A percentile compares a stretch with the other conserved stretches of the same genome.
Conservation (phyloP, 2,888 invertebrate genomes). For the Tethea ocularis region DNA sequence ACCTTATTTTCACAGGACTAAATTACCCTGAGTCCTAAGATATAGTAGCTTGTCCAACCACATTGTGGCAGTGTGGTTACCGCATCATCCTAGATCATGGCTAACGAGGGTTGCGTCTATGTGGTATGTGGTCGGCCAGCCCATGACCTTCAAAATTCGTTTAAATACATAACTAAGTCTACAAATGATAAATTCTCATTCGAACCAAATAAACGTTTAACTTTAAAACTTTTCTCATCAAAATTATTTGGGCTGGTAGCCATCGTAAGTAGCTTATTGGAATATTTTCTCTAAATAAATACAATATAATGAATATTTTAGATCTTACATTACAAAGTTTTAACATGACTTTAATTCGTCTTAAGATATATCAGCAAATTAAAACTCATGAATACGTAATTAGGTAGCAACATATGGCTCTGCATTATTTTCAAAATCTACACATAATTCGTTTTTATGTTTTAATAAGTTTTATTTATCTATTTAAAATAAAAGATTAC, state of each 20-base stretch:
- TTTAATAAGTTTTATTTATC: no score
- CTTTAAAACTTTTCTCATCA: conserved; percentile 10
- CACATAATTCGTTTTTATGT: no score
- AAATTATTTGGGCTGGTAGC: background rate
- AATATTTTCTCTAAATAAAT: conserved; percentile 1
- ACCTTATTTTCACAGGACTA: no score
- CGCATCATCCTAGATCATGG: background rate
- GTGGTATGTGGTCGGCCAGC: background rate
- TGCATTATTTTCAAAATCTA: no score
- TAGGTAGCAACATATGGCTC: no score
- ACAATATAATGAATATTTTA: background rate
- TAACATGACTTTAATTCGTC: background rate
- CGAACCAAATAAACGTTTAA: conserved; percentile 3
- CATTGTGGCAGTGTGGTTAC: background rate
- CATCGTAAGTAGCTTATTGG: background rate
- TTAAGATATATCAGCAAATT: background rate
- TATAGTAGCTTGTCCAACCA: background rate
- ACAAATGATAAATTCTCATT: conserved; percentile 5
- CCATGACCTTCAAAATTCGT: background rate
- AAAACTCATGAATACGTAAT: background rate
- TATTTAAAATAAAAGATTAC: no score
- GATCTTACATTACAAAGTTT: background rate
- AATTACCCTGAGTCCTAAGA: background rate
- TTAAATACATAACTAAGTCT: background rate
- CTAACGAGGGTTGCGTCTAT: background rate